phyloP scores from a whole-genome alignment of 2,797 vertebrate species.

The Jordanella pulchra region DNA sequence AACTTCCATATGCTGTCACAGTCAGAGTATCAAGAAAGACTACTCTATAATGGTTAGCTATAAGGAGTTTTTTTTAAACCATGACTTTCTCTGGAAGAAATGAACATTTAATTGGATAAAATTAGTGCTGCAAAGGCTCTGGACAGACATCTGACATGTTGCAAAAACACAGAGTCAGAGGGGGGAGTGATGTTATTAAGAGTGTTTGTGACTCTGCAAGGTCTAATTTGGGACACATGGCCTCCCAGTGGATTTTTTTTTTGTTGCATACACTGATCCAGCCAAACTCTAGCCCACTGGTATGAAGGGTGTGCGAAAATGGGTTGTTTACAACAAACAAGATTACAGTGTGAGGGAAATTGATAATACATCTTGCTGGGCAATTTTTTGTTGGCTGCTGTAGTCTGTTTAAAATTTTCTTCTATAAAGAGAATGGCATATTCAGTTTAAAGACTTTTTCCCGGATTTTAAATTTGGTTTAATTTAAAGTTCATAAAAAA shows the following conservation, averaged over 20 bases:
- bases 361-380: constrained; percentile 48
- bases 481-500: too few relatives aligned
- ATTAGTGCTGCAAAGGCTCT: constrained; percentile 13
- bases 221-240: constrained; percentile 67
- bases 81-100: not conserved
- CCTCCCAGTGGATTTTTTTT: constrained; percentile 48
- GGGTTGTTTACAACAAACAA: constrained; percentile 59
- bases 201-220: constrained; percentile 43
- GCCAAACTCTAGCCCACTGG: constrained; percentile 29
- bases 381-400: constrained; percentile 34
- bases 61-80: not conserved
- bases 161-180: constrained; percentile 4
- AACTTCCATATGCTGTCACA: not conserved
- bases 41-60: not conserved
- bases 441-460: not conserved
- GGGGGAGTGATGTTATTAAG: constrained; percentile 25
- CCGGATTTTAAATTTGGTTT: not conserved
- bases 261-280: constrained; percentile 28
- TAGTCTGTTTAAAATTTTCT: constrained; percentile 16
- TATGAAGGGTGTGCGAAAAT: constrained; percentile 31
- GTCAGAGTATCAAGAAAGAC: not conserved
- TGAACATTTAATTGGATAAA: constrained; percentile 12
- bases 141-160: constrained; percentile 26
- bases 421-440: not conserved
- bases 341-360: constrained; percentile 55